Evolutionary conservation across 2,113 vertebrate genomes (phyloP).

Genomic region (Spilogale gracilis): DNA sequence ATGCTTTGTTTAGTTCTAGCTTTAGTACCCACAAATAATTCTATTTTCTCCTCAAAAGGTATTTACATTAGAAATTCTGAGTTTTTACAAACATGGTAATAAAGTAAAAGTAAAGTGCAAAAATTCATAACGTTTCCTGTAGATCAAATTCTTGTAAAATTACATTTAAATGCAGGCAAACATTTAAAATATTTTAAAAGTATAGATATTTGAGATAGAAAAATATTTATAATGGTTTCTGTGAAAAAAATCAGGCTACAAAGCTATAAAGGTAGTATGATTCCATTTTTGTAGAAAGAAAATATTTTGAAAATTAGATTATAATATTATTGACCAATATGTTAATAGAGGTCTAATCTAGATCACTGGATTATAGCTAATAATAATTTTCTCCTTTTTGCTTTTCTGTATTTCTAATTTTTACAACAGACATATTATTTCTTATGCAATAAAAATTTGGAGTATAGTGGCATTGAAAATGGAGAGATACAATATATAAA

Average conservation of each 20-base stretch:
- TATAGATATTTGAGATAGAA: conserved; percentile 42
- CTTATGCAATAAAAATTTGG: not conserved
- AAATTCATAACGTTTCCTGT: not conserved
- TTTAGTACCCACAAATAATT: conserved; percentile 37
- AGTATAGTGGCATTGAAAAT: conserved; percentile 39
- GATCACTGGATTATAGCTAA: not conserved
- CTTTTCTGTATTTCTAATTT: conserved; percentile 39
- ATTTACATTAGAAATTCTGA: conserved; percentile 56
- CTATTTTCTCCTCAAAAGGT: not conserved
- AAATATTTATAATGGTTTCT: not conserved
- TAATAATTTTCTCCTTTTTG: conserved; percentile 33
- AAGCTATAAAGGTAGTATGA: conserved; percentile 42
- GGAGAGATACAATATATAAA: not conserved
- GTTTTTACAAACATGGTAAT: conserved; percentile 38
- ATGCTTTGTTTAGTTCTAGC: conserved; percentile 37
- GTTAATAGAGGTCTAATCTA: conserved; percentile 45
- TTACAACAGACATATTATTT: conserved; percentile 10
- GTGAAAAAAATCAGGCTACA: conserved; percentile 1
- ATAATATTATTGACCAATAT: not conserved
- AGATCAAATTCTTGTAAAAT: conserved; percentile 59
- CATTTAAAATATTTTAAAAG: conserved; percentile 42
- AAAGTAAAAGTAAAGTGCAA: conserved; percentile 24
- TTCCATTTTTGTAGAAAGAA: conserved; percentile 58
- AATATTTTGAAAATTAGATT: conserved; percentile 59
- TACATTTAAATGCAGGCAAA: conserved; percentile 45